A percentile compares a stretch with the other conserved stretches of the same genome.
Evolutionary conservation across 2,888 invertebrate species (phyloP).

Genomic region (Drosophila pegasa): DNA sequence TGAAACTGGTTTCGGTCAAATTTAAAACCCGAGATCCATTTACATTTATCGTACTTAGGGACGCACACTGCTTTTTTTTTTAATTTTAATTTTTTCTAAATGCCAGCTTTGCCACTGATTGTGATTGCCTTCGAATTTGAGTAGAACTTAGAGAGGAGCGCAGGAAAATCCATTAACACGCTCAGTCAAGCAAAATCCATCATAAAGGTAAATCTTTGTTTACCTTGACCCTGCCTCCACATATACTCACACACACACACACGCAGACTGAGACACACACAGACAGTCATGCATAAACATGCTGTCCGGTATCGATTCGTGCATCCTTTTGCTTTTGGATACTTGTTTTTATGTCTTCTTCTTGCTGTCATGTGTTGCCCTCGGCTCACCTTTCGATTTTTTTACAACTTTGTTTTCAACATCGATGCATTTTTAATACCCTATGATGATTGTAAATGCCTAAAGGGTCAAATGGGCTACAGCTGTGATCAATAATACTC

Average conservation of each 20-base stretch:
- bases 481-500: too few species aligned
- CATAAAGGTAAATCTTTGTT: constrained; percentile 67
- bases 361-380: constrained; percentile 49
- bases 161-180: constrained; percentile 68
- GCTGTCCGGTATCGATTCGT: constrained; percentile 44
- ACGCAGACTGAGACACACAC: background rate
- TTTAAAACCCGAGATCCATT: constrained; percentile 67
- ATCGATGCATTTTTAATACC: constrained; percentile 66
- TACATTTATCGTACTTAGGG: constrained; percentile 65
- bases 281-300: constrained; percentile 4
- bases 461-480: background rate
- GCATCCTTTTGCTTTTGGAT: constrained; percentile 73
- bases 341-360: constrained; percentile 76
- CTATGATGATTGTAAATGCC: background rate
- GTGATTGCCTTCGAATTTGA: constrained; percentile 55
- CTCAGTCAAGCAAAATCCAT: constrained; percentile 69
- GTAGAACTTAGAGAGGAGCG: constrained; percentile 27
- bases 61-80: constrained; percentile 27
- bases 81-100: constrained; percentile 32
- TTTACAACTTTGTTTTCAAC: constrained; percentile 73
- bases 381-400: constrained; percentile 66
- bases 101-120: constrained; percentile 56
- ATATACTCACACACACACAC: constrained; percentile 21
- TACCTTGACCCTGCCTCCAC: constrained; percentile 74
- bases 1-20: constrained; percentile 70